phyloP scores from a whole-genome alignment of 2,888 invertebrate species.

The Leptura quadrifasciata region DNA sequence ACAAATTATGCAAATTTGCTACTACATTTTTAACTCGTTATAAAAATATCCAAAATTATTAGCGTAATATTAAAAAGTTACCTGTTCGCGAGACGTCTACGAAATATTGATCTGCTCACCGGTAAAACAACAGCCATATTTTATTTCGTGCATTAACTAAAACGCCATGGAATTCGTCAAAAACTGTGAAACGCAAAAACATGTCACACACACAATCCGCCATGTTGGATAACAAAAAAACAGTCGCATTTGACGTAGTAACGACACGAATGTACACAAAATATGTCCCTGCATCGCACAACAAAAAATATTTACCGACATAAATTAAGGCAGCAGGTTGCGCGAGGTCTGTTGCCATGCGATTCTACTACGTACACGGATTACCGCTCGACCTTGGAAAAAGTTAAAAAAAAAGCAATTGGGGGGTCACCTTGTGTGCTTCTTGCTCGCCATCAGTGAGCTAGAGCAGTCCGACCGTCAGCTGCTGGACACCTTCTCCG shows the following conservation, averaged over 20 bases:
- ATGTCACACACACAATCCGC: conserved; percentile 30
- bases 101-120: conserved; percentile 37
- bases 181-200: conserved; percentile 28
- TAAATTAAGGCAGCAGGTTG: conserved; percentile 60
- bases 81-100: conserved; percentile 39
- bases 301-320: conserved; percentile 67
- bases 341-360: conserved; percentile 68
- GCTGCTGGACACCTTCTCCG: conserved; percentile 61
- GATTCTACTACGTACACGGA: conserved; percentile 64
- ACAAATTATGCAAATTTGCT: conserved; percentile 34
- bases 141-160: conserved; percentile 12
- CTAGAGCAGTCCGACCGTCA: conserved; percentile 65
- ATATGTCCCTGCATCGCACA: conserved; percentile 48
- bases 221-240: conserved; percentile 42
- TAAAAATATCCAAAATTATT: conserved; percentile 16
- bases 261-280: conserved; percentile 39
- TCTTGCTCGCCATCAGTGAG: conserved; percentile 43
- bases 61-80: conserved; percentile 33
- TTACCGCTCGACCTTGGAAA: conserved; percentile 66
- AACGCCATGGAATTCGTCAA: conserved; percentile 9
- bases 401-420: conserved; percentile 67
- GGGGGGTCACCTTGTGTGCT: conserved; percentile 69
- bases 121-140: conserved; percentile 40
- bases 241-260: conserved; percentile 24
- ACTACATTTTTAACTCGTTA: background rate